Conservation (phyloP, 2,888 invertebrate genomes). For the Aquatica leii region DNA sequence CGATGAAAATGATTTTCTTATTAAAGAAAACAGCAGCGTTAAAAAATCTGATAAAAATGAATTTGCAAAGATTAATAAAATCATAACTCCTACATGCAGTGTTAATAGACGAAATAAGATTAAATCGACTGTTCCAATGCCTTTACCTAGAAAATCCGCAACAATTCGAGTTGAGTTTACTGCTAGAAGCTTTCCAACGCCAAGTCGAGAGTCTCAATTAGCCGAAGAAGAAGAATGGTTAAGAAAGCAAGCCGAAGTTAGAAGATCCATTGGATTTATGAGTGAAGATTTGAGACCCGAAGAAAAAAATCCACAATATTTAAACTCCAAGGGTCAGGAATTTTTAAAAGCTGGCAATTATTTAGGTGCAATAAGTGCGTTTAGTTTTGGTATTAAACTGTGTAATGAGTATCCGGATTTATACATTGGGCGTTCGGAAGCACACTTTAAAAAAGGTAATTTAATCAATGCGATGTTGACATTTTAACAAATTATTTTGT, state of each 20-base stretch:
- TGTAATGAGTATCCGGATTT: constrained; percentile 76
- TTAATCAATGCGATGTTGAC: background rate
- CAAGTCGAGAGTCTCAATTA: constrained; percentile 76
- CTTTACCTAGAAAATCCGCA: constrained; percentile 66
- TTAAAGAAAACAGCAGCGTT: too few relatives aligned
- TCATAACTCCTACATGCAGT: too few relatives aligned
- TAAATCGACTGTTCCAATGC: constrained; percentile 53
- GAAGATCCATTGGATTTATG: constrained; percentile 73
- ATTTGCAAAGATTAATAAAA: too few relatives aligned
- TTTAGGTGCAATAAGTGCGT: constrained; percentile 83
- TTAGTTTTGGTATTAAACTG: constrained; percentile 78
- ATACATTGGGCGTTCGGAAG: constrained; percentile 79
- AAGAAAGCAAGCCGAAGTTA: constrained; percentile 77
- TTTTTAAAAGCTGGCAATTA: constrained; percentile 79
- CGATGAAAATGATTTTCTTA: too few relatives aligned
- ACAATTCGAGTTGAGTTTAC: constrained; percentile 76
- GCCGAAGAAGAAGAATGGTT: constrained; percentile 83
- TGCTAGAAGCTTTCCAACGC: constrained; percentile 80
- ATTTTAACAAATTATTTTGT: constrained; percentile 47
- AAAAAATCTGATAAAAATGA: too few relatives aligned
- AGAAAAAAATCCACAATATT: constrained; percentile 84
- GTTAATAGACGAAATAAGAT: too few relatives aligned
- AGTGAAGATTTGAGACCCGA: constrained; percentile 78
- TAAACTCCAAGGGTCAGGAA: constrained; percentile 82
- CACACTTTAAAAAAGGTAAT: constrained; percentile 70